Conservation (phyloP, 2,888 invertebrate species). For the Laothoe populi region DNA sequence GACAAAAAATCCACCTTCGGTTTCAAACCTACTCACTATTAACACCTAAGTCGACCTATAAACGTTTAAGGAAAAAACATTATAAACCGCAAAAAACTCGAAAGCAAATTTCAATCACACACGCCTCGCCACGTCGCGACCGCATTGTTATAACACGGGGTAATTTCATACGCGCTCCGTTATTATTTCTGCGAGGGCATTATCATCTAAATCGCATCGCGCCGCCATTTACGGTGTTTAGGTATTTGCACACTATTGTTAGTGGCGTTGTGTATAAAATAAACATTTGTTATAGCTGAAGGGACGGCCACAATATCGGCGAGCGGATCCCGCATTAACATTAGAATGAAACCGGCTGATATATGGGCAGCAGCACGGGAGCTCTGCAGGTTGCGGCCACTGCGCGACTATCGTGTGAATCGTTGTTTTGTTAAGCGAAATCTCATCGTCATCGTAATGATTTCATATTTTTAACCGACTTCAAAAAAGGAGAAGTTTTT, state of each 20-base stretch:
- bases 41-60: background rate
- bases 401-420: slow-evolving; percentile 22
- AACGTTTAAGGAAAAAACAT: background rate
- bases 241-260: slow-evolving; percentile 85
- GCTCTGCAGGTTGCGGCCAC: slow-evolving; percentile 33
- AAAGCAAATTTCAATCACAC: slow-evolving; percentile 40
- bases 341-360: slow-evolving; percentile 80
- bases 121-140: slow-evolving; percentile 40
- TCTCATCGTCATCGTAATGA: slow-evolving; percentile 1
- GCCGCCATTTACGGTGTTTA: slow-evolving; percentile 79
- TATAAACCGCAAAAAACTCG: slow-evolving; percentile 4
- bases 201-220: slow-evolving; percentile 84
- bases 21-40: too few relatives aligned
- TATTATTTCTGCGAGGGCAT: slow-evolving; percentile 78
- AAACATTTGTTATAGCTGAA: slow-evolving; percentile 82
- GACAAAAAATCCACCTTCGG: too few relatives aligned
- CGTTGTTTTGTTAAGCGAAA: slow-evolving; percentile 18
- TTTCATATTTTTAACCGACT: slow-evolving; percentile 9
- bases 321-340: slow-evolving; percentile 75
- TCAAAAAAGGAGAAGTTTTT: too few relatives aligned
- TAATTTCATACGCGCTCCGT: slow-evolving; percentile 69
- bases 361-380: slow-evolving; percentile 58
- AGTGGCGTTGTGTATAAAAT: slow-evolving; percentile 85
- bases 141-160: slow-evolving; percentile 58
- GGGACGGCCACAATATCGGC: slow-evolving; percentile 78